phyloP scores from a whole-genome alignment of 2,113 vertebrate species.

The Pachyramphus minor region DNA sequence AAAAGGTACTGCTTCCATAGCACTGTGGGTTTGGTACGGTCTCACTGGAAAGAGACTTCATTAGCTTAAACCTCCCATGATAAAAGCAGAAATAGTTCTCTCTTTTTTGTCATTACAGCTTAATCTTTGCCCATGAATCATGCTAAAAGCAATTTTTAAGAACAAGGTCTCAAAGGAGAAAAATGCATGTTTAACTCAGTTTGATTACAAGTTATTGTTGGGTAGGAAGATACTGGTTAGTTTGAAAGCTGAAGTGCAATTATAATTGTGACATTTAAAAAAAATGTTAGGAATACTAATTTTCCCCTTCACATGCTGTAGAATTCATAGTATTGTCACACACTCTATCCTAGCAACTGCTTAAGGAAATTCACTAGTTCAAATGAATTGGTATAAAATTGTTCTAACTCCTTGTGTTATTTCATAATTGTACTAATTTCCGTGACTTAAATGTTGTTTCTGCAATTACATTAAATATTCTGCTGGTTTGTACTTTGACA shows the following conservation, averaged over 20 bases:
- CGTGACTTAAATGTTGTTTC: not conserved
- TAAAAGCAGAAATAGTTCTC: not conserved
- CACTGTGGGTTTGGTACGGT: not conserved
- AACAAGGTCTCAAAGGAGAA: not conserved
- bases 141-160: slow-evolving; percentile 20
- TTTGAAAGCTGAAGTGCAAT: not conserved
- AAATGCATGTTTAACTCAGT: not conserved
- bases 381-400: not conserved
- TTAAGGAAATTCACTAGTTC: not conserved
- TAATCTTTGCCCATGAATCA: not conserved
- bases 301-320: not conserved
- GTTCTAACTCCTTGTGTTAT: not conserved
- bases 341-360: not conserved
- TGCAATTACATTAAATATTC: no score
- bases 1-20: not conserved
- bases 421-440: not conserved
- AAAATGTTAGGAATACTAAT: not conserved
- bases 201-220: slow-evolving; percentile 23
- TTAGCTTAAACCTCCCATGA: slow-evolving; percentile 19
- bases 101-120: slow-evolving; percentile 16
- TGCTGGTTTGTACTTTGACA: not conserved
- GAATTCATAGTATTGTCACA: not conserved
- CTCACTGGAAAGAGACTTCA: not conserved
- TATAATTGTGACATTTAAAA: not conserved
- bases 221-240: not conserved